Percentiles rank a stretch among this genome's conserved stretches.
Conservation (phyloP, 2,113 vertebrate species). For the Deroptyus accipitrinus region DNA sequence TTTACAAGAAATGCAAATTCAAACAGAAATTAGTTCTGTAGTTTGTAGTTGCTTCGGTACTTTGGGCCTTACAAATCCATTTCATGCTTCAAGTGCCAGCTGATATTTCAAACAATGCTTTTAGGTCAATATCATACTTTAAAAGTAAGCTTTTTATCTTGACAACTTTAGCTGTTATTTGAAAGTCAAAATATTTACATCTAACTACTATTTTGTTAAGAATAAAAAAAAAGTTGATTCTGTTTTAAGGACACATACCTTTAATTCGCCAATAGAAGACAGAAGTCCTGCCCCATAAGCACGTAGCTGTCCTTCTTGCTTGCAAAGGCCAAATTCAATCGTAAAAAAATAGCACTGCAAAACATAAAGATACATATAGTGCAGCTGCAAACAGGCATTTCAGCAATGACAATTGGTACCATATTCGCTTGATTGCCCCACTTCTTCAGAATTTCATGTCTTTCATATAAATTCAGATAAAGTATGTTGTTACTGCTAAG, state of each 20-base stretch:
- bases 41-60: neutral
- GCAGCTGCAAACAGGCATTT: neutral
- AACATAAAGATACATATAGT: neutral
- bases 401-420: neutral
- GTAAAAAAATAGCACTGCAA: constrained; percentile 98
- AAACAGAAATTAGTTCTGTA: constrained; percentile 1
- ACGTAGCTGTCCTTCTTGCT: constrained; percentile 95
- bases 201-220: constrained; percentile 23
- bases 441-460: neutral
- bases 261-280: constrained; percentile 95
- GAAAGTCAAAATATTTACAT: constrained; percentile 29
- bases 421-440: neutral
- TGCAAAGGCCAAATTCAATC: constrained; percentile 97
- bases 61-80: constrained; percentile 23
- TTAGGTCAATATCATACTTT: constrained; percentile 38
- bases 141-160: constrained; percentile 30
- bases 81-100: constrained; percentile 50
- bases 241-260: constrained; percentile 75
- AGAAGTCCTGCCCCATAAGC: constrained; percentile 95
- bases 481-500: neutral
- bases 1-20: constrained; percentile 27
- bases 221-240: constrained; percentile 19
- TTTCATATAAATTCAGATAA: constrained; percentile 2
- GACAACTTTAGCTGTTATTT: constrained; percentile 53
- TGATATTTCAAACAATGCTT: constrained; percentile 58